Evolutionary conservation across 2,888 invertebrate species (phyloP).

Genomic region (Thereva unica): DNA sequence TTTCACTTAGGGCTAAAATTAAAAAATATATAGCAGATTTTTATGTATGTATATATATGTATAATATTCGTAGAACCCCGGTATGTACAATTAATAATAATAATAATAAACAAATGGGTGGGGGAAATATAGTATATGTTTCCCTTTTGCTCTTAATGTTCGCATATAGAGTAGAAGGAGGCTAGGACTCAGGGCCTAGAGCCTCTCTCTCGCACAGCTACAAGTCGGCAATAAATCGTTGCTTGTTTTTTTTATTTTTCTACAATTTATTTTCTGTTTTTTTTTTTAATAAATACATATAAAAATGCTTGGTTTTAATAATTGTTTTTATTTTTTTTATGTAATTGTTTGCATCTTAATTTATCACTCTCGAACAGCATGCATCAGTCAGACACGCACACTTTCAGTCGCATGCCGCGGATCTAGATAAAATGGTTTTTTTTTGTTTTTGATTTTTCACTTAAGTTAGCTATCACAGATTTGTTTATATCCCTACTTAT

Average conservation of each 20-base stretch:
- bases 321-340: slow-evolving; percentile 1
- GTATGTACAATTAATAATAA: no score
- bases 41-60: no score
- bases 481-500: background rate
- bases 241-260: slow-evolving; percentile 15
- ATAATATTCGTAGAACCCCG: no score
- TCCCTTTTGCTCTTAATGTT: slow-evolving; percentile 11
- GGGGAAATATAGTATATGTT: background rate
- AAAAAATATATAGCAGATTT: no score
- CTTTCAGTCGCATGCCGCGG: slow-evolving; percentile 23
- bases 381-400: slow-evolving; percentile 22
- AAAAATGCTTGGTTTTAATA: background rate
- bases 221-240: slow-evolving; percentile 31
- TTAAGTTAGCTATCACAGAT: slow-evolving; percentile 34
- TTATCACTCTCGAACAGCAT: slow-evolving; percentile 29
- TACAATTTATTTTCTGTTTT: slow-evolving; percentile 19
- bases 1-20: no score
- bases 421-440: no score
- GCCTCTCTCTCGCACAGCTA: slow-evolving; percentile 24
- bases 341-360: background rate
- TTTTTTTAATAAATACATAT: slow-evolving; percentile 7
- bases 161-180: slow-evolving; percentile 26
- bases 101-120: no score
- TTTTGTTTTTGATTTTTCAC: background rate
- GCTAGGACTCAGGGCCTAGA: slow-evolving; percentile 2